Conservation (phyloP, 2,113 vertebrate species). For the Pluvialis apricaria region DNA sequence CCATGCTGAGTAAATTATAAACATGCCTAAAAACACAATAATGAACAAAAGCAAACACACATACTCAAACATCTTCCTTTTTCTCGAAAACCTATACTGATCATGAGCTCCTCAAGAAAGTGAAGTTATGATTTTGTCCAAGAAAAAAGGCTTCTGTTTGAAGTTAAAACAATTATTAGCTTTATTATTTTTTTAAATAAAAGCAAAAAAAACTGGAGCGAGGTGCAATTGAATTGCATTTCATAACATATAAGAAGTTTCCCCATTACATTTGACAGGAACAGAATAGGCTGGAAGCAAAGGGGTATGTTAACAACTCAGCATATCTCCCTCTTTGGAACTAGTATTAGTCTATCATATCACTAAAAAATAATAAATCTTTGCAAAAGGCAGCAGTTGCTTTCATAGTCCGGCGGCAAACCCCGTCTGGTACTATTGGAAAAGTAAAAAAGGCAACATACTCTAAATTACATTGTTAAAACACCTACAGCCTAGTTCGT, state of each 20-base stretch:
- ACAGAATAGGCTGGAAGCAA: not conserved
- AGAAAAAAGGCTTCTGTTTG: not conserved
- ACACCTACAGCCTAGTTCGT: conserved; percentile 45
- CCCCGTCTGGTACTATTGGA: not conserved
- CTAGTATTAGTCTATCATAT: conserved; percentile 31
- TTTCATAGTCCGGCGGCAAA: conserved; percentile 20
- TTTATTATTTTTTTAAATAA: not conserved
- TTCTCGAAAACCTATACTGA: not conserved
- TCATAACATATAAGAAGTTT: not conserved
- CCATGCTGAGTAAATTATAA: conserved; percentile 5
- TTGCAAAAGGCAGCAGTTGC: conserved; percentile 35
- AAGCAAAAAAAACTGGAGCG: not conserved
- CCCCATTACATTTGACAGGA: conserved; percentile 21
- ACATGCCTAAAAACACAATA: not conserved
- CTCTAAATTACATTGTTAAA: conserved; percentile 34
- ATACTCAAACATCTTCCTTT: not conserved
- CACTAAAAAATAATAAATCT: conserved; percentile 50
- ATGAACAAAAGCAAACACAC: not conserved
- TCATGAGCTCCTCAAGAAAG: not conserved
- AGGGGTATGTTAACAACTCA: conserved; percentile 46
- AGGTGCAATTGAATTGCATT: not conserved
- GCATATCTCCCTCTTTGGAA: conserved; percentile 32
- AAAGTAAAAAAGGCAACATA: conserved; percentile 16
- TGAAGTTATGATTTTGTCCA: not conserved
- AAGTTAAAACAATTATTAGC: not conserved